Evolutionary conservation across 2,888 invertebrate species (phyloP).

Genomic region (Electrophaes corylata): DNA sequence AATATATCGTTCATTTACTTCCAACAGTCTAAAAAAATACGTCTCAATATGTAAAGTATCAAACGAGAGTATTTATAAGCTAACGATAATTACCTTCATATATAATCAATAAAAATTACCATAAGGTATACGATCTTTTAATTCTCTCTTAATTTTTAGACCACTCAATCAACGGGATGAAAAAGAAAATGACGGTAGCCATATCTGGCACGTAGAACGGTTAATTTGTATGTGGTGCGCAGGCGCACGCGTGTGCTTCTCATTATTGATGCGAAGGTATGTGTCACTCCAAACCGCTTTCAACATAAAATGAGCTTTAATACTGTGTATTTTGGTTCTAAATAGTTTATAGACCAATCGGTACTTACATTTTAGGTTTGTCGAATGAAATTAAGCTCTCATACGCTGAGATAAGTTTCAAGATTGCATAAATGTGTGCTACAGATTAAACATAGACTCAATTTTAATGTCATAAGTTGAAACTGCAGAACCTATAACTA

Average conservation of each 20-base stretch:
- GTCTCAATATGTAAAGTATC: not conserved
- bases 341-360: no score
- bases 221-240: slow-evolving; percentile 53
- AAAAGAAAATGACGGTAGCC: slow-evolving; percentile 36
- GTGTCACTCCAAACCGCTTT: slow-evolving; percentile 1
- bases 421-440: not conserved
- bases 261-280: slow-evolving; percentile 49
- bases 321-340: not conserved
- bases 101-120: slow-evolving; percentile 1
- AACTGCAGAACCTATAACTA: not conserved
- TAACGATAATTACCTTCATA: not conserved
- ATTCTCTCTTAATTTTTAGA: slow-evolving; percentile 25
- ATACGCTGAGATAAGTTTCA: not conserved
- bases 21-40: no score
- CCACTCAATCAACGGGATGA: slow-evolving; percentile 32
- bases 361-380: not conserved
- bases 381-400: not conserved
- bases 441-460: not conserved
- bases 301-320: slow-evolving; percentile 3
- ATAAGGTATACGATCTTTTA: slow-evolving; percentile 5
- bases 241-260: slow-evolving; percentile 46
- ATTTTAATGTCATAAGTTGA: slow-evolving; percentile 2
- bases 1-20: no score
- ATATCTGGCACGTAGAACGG: slow-evolving; percentile 52
- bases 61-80: not conserved